Conservation (phyloP, 2,113 vertebrate species). For the Gymnobelideus leadbeateri region DNA sequence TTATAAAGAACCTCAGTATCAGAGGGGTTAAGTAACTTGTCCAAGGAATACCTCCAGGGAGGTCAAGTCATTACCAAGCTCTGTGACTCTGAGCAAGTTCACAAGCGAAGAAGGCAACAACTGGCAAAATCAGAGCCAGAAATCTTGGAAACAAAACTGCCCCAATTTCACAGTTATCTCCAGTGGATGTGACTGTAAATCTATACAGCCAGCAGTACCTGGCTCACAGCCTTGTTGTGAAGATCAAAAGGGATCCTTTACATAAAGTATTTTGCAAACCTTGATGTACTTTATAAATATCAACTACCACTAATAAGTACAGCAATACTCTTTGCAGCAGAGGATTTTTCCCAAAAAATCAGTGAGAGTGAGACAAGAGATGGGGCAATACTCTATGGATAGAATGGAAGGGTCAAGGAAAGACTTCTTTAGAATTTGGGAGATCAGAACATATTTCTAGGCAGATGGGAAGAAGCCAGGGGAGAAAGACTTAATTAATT, state of each 20-base stretch:
- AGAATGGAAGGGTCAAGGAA: neutral
- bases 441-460: neutral
- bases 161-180: neutral
- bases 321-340: neutral
- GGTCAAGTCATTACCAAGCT: neutral
- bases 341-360: neutral
- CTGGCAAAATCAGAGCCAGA: neutral
- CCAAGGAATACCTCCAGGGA: no score
- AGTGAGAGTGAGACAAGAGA: no score
- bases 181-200: neutral
- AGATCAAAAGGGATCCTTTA: neutral
- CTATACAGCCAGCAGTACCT: neutral
- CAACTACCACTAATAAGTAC: neutral
- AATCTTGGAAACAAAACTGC: neutral
- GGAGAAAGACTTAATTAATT: neutral
- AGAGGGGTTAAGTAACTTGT: neutral
- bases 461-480: neutral
- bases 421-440: neutral
- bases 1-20: neutral
- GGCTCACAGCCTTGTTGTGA: neutral
- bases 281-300: neutral
- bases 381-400: neutral
- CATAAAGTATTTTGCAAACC: neutral
- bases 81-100: neutral
- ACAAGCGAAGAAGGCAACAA: neutral